These are phyloP conservation scores for Gasterosteus aculeatus DNA, from an alignment of 2,113 vertebrate species.

Conservation along the genomic window DNA sequence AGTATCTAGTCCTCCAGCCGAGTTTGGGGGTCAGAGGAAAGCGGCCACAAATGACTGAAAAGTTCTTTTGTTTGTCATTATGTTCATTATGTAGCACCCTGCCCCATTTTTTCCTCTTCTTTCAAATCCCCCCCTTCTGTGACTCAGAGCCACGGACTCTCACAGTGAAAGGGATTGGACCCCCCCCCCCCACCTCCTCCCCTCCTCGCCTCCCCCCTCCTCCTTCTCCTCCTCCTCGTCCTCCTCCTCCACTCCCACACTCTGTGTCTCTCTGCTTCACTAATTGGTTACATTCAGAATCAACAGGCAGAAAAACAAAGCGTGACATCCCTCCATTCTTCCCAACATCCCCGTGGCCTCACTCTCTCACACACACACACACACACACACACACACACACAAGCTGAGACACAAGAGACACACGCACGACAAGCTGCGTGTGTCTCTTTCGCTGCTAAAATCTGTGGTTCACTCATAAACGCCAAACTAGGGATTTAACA, in stretches of 20 bases:
- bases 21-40: constrained; percentile 52
- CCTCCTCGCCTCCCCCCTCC: not conserved
- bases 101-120: constrained; percentile 59
- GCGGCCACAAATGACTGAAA: constrained; percentile 69
- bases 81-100: constrained; percentile 65
- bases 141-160: constrained; percentile 60
- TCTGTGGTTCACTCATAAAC: constrained; percentile 38
- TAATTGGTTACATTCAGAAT: constrained; percentile 87
- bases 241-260: constrained; percentile 61
- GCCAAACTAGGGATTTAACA: constrained; percentile 27
- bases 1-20: constrained; percentile 9
- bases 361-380: constrained; percentile 44
- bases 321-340: constrained; percentile 83
- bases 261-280: constrained; percentile 74
- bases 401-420: constrained; percentile 60
- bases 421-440: too few relatives aligned
- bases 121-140: constrained; percentile 44
- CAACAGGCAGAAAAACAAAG: constrained; percentile 87
- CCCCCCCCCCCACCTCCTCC: not conserved
- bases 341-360: constrained; percentile 67
- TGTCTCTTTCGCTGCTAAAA: constrained; percentile 30
- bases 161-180: constrained; percentile 60
- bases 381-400: constrained; percentile 53
- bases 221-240: constrained; percentile 1
- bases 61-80: constrained; percentile 76